Base-by-base conservation (phyloP, 2,888 invertebrate species). In the Eumacrocentrus americanus region DNA sequence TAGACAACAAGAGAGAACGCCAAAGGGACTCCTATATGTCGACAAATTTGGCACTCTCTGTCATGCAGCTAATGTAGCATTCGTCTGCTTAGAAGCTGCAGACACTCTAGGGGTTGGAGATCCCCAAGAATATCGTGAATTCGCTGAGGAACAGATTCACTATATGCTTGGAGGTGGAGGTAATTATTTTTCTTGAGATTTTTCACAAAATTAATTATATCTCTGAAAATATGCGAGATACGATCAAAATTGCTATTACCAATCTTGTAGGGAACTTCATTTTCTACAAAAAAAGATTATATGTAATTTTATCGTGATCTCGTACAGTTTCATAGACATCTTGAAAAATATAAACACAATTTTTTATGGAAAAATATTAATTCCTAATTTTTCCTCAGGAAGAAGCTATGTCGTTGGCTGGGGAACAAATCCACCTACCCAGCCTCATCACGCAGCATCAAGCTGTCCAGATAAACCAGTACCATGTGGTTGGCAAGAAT, bases 371-470 rank as follows among this genome's bases (percentile, higher is more conserved):
- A 11, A 35, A 11, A 4, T 4, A 35, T 14, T 46, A 34, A 12
- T 53, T 18, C 40, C 38, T 44, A 25, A 40, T 37, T 42, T n/a
- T 11, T 37, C 38, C 38, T 48, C 75, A 63, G 85, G 85, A 2
- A 79, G 82, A 47, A 85, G 85, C 70, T 86, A 76, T 70, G 82
- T 86, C 0, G 82, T 85, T 11, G 86, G 86, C 1, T 86, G 82
- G 72, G 86, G 86, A 7, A 65, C 74, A 38, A 82, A 85, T 69
- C 84, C 83, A 42, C 86, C 86, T 0, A 77, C 72, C 57, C 82
- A 83, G 63, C 84, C 85, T 1, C 83, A 84, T 66, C 86, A 86
- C 69, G 82, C 84, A 3, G 83, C 85, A 1, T 84, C 85, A 64
- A 85, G 86, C 1, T 86, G 86, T 63, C 84, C 84, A 1, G 74